These are phyloP conservation scores for Temnopleurus reevesii DNA, from an alignment of 53 echinoderm and acorn worm genomes.

Conservation along the genomic window DNA sequence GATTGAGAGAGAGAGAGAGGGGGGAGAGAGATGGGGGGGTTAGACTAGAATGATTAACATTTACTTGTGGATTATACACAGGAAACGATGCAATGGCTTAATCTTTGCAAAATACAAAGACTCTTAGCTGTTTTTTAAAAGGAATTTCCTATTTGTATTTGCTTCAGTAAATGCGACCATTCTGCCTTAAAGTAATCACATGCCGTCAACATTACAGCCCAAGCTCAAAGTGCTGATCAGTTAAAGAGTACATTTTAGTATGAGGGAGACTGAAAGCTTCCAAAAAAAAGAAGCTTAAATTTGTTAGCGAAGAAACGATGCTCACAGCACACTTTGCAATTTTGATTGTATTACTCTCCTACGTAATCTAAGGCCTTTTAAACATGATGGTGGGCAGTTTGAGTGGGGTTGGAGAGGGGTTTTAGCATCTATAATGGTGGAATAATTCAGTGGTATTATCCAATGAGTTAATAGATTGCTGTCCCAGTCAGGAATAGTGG, in stretches of 20 bases:
- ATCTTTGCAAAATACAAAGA: no score
- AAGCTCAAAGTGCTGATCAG: neutral
- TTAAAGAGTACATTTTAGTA: neutral
- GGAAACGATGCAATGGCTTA: no score
- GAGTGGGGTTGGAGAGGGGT: neutral
- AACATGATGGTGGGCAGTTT: neutral
- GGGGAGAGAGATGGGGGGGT: neutral
- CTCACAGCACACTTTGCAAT: slow-evolving; percentile 8
- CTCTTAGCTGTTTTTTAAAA: no score
- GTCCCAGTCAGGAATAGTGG: neutral
- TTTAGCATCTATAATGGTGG: neutral
- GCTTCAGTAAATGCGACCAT: neutral
- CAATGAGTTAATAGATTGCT: neutral
- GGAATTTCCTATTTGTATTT: no score
- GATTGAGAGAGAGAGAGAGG: neutral
- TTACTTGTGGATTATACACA: no score
- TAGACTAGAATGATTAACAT: neutral
- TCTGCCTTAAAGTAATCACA: slow-evolving; percentile 18
- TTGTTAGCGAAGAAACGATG: neutral
- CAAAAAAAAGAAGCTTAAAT: neutral
- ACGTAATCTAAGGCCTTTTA: neutral
- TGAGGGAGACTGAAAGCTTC: neutral
- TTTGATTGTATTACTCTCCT: slow-evolving; percentile 28
- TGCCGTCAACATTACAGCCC: slow-evolving; percentile 6
- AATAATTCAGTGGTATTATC: neutral